Evolutionary conservation across 2,888 invertebrate genomes (phyloP), one percentile per base, ranked within the genome.

Genomic region (Trachelus troglodyta): DNA sequence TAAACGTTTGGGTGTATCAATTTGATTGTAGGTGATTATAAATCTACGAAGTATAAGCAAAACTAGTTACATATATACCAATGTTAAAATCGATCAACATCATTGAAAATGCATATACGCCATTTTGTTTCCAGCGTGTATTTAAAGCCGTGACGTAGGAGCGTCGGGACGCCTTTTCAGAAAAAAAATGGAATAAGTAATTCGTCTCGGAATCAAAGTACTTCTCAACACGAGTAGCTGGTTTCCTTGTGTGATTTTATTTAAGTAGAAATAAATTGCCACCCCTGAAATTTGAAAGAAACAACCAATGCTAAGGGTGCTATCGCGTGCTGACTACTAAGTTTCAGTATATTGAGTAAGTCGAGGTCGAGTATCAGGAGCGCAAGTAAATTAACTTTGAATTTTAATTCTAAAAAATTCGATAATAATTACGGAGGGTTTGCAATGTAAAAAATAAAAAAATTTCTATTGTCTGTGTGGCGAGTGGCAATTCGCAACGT

Each of bases 211-310:
- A 56, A 56, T 56, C 23, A 1, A 23, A 56, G 56, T 23, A 56
- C 23, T 56, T 1, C 23, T 23, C 23, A 56, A 56, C 56, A 56
- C 56, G 56, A 23, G 23, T 56, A 23, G 56, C 23, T 56, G 56
- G 23, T 2, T 56, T 23, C 23, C 6, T 56, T 56, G 56, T 23
- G 6, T 9, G 15, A 56, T 56, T 56, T 56, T 56, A 56, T 23
- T 56, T 56, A 9, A 56, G 23, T 56, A 9, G 71, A 71, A 71
- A 71, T 71, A 71, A 71, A 71, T 71, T 30, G 71, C 71, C 71
- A 34, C 33, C 31, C 23, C 31, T 71, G 34, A 71, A 71, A 71
- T 30, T 71, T 15, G 34, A 71, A 71, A 71, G 12, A 71, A 71
- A 71, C 15, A 31, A 23, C 71, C 31, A 71, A 71, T 31, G 33